These are phyloP conservation scores for Galeruca laticollis DNA, from an alignment of 2,888 invertebrate species.

Conservation along the genomic window DNA sequence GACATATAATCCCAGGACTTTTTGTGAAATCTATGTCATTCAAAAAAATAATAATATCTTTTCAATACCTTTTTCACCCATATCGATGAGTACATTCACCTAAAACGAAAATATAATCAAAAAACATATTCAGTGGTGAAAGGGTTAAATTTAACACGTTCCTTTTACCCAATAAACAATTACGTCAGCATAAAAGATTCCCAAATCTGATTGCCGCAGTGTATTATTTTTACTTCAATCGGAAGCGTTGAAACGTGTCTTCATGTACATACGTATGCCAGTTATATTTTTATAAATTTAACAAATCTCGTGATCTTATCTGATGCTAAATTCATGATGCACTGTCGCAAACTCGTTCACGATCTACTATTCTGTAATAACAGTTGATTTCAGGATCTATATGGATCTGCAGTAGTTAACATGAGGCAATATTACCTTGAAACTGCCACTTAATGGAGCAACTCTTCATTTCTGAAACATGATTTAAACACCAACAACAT, in stretches of 20 bases:
- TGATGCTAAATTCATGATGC: background rate
- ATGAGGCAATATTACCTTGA: conserved; percentile 6
- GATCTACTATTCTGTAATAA: conserved; percentile 11
- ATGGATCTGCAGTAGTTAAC: background rate
- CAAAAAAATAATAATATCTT: too few relatives aligned
- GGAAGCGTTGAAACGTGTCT: background rate
- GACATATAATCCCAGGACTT: too few relatives aligned
- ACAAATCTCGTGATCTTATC: background rate
- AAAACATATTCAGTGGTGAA: too few relatives aligned
- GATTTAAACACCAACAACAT: background rate
- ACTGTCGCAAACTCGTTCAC: conserved; percentile 11
- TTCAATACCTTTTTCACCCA: too few relatives aligned
- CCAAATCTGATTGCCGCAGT: background rate
- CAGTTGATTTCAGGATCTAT: background rate
- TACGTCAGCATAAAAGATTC: background rate
- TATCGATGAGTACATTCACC: too few relatives aligned
- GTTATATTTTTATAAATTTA: background rate
- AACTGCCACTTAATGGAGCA: background rate
- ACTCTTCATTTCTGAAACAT: background rate
- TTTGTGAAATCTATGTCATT: too few relatives aligned
- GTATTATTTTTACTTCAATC: background rate
- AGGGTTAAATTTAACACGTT: too few relatives aligned
- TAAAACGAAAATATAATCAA: too few relatives aligned
- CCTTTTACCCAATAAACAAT: too few relatives aligned
- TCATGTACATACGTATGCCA: background rate